phyloP scores from a whole-genome alignment of 2,888 invertebrate genomes.

The Drosophila kokeensis region DNA sequence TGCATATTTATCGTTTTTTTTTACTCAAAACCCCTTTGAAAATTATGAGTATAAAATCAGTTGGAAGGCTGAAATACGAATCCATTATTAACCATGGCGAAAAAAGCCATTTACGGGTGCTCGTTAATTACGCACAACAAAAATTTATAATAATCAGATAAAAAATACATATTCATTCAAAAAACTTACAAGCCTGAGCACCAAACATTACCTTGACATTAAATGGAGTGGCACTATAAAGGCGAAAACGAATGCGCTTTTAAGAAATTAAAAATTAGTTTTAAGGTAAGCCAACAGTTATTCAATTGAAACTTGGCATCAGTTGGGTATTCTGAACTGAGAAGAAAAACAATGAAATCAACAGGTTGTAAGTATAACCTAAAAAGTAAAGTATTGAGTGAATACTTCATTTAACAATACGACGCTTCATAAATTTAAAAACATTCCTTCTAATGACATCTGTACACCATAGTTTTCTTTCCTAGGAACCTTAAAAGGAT shows the following conservation, averaged over 20 bases:
- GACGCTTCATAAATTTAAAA: not conserved
- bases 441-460: not conserved
- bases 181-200: not conserved
- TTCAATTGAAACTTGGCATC: conserved; percentile 20
- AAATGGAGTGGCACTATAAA: conserved; percentile 21
- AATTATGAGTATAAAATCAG: conserved; percentile 7
- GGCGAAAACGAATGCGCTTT: conserved; percentile 17
- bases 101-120: not conserved
- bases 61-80: conserved; percentile 18
- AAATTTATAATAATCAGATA: not conserved
- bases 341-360: too few relatives aligned
- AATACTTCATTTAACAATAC: not conserved
- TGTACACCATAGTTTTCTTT: not conserved
- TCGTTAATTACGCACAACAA: conserved; percentile 18
- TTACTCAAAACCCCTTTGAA: not conserved
- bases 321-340: not conserved
- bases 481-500: not conserved
- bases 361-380: too few relatives aligned
- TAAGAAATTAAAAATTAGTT: conserved; percentile 46
- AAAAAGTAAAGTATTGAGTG: not conserved
- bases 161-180: not conserved
- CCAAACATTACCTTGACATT: not conserved
- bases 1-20: conserved; percentile 43
- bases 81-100: not conserved
- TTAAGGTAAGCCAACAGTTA: not conserved